Base-by-base conservation (phyloP, 2,888 invertebrate genomes). In the Asteroscopus sphinx region DNA sequence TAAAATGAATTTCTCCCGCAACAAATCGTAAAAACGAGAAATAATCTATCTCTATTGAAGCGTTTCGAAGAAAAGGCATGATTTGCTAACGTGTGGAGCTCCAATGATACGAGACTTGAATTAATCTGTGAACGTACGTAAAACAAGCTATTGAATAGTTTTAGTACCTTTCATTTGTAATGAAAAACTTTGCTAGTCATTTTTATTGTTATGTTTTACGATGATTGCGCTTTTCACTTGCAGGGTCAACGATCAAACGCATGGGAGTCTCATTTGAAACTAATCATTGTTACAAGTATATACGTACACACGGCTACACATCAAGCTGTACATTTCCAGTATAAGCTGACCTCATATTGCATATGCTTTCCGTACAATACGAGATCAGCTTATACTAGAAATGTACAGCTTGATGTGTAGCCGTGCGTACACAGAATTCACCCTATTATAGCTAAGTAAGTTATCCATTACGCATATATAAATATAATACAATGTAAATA, bases 1-100 rank as follows among this genome's bases (percentile, higher is more conserved):
- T 65, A 67, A 67, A 68, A 60, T 52, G 16, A 59, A 82, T 88
- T 86, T 89, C 85, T 84, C 85, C 73, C 58, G 71, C 75, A 60
- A 68, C 65, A 57, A 67, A 72, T 79, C 47, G 75, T 75, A 87
- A 88, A 88, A 89, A 85, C 85, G 74, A 79, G 82, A 87, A 90
- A 90, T 90, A 85, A 82, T 88, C 82, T 72, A 70, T 65, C 68
- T 81, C 86, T 78, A 89, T 87, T 90, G 82, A 90, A 83, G 91
- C 90, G 86, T 86, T 81, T 82, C 85, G 73, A 83, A 85, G 86
- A 83, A 86, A 76, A 79, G 81, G 79, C 81, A 83, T 86, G 81
- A 85, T 84, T 82, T 82, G 79, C 81, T 80, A 79, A 82, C 79
- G 80, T 80, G 80, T 77, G 60, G 56, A 56, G 79, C 73, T 73